Evolutionary conservation across 1,140 invertebrate genomes (phyloP).

Genomic region (Trachymyrmex septentrionalis): DNA sequence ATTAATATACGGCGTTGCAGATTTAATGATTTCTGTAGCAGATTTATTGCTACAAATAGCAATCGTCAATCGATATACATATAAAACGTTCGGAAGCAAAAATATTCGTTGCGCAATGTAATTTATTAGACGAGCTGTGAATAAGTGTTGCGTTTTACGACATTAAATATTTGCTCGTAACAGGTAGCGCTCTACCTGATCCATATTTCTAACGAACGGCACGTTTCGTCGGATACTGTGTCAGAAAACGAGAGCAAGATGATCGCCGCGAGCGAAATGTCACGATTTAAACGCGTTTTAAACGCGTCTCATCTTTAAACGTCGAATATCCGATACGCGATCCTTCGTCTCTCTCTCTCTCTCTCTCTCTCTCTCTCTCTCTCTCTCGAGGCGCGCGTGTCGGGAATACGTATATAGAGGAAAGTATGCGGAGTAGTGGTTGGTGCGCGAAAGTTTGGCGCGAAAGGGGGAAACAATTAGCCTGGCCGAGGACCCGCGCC

Average conservation of each 20-base stretch:
- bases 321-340: not conserved
- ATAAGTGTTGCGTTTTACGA: not conserved
- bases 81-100: not conserved
- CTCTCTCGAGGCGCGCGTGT: slow-evolving; percentile 30
- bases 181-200: not conserved
- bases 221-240: slow-evolving; percentile 4
- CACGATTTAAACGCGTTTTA: slow-evolving; percentile 35
- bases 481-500: slow-evolving; percentile 73
- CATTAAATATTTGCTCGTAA: not conserved
- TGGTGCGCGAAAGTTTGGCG: slow-evolving; percentile 69
- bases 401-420: slow-evolving; percentile 18
- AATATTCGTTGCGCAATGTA: not conserved
- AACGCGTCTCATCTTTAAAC: slow-evolving; percentile 13
- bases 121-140: not conserved
- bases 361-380: no score
- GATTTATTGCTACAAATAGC: slow-evolving; percentile 3
- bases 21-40: not conserved
- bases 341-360: not conserved
- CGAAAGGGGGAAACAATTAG: slow-evolving; percentile 75
- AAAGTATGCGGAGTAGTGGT: slow-evolving; percentile 27
- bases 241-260: slow-evolving; percentile 6
- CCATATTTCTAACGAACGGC: slow-evolving; percentile 1
- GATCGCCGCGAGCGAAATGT: slow-evolving; percentile 34
- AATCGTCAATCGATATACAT: not conserved
- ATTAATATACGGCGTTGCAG: not conserved